A percentile compares a stretch with the other conserved stretches of the same genome.
Evolutionary conservation across 1,140 invertebrate species (phyloP).

Genomic region (Papilio aristodemus): DNA sequence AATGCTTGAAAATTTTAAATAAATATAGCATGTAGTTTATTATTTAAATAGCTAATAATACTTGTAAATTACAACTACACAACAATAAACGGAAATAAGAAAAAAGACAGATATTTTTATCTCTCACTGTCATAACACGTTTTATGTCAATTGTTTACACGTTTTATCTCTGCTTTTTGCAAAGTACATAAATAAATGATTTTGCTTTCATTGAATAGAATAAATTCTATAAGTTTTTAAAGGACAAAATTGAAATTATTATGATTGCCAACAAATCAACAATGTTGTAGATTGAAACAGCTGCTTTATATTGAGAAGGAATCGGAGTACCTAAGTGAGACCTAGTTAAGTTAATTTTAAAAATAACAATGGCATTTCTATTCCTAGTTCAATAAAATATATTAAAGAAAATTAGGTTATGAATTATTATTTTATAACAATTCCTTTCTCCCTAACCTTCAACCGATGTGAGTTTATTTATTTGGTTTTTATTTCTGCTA

Average conservation of each 20-base stretch:
- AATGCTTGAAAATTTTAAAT: no score
- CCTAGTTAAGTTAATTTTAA: slow-evolving; percentile 9
- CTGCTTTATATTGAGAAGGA: slow-evolving; percentile 3
- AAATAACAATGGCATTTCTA: neutral
- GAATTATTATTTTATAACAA: neutral
- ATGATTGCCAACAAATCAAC: neutral
- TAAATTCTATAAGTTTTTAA: neutral
- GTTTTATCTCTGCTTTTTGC: neutral
- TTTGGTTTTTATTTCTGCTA: neutral
- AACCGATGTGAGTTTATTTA: no score
- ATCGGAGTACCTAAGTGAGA: slow-evolving; percentile 2
- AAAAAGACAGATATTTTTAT: neutral
- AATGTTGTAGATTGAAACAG: neutral
- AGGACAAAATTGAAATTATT: neutral
- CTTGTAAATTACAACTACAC: no score
- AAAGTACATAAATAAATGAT: neutral
- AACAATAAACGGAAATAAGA: no score
- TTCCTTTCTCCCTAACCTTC: no score
- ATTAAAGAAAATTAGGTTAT: neutral
- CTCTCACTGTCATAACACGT: neutral
- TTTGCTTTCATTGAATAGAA: neutral
- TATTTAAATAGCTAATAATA: no score
- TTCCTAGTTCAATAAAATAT: neutral
- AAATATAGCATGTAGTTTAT: no score
- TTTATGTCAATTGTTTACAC: neutral